These are phyloP conservation scores for Eupithecia pulchellata DNA, from an alignment of 2,888 invertebrate species.

Conservation along the genomic window DNA sequence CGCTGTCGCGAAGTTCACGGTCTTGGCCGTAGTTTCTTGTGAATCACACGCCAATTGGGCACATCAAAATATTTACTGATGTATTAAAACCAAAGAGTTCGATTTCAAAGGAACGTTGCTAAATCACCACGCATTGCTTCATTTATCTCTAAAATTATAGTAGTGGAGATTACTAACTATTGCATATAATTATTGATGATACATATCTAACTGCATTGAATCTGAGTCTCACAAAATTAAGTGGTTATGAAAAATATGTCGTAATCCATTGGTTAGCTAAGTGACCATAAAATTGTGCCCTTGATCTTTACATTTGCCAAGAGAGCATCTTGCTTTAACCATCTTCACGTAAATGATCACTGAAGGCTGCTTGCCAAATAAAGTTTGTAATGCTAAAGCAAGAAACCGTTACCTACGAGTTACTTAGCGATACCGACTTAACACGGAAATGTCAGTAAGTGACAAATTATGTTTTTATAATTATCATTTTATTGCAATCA, in stretches of 20 bases:
- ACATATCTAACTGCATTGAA: too few relatives aligned
- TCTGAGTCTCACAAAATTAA: not conserved
- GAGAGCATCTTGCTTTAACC: not conserved
- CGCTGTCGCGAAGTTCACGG: conserved; percentile 27
- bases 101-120: not conserved
- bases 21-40: conserved; percentile 8
- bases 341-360: not conserved
- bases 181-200: too few relatives aligned
- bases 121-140: not conserved
- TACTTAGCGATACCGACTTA: not conserved
- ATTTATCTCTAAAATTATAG: not conserved
- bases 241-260: not conserved
- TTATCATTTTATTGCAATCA: not conserved
- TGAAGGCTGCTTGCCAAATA: not conserved
- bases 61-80: not conserved
- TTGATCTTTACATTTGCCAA: not conserved
- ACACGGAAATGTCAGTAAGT: not conserved
- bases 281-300: not conserved
- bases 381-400: not conserved
- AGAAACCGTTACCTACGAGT: not conserved
- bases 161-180: too few relatives aligned
- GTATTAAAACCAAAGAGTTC: not conserved
- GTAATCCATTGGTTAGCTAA: not conserved
- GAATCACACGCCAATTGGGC: conserved; percentile 1
- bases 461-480: not conserved